Evolutionary conservation across 2,113 vertebrate species (phyloP), one percentile per base, ranked within the genome.

Genomic region (Seriola dumerili): DNA sequence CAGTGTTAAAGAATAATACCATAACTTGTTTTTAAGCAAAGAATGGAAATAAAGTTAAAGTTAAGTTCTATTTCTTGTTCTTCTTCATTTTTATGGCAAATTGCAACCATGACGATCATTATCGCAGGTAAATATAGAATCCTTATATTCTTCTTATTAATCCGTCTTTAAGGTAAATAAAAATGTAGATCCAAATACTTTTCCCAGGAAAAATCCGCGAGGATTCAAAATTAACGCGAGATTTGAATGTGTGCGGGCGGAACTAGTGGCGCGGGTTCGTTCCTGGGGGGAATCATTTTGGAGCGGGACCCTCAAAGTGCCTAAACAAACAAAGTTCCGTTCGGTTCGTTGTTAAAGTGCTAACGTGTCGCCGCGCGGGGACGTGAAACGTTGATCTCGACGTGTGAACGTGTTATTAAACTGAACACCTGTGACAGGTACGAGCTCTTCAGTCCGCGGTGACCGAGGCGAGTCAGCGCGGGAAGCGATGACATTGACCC

Each of bases 231-330:
- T 29, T 29, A 29, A 29, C 25, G 25, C 25, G 25, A 29, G 25
- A 29, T 29, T 29, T 36, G 3, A 36, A 36, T n/a, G n/a, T 6
- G 13, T 34, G 42, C 4, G 17, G 1, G 62, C 66, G 88, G 88
- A 88, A 84, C 85, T 1, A 5, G 64, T 11, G 2, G 40, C 0
- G 11, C 4, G 3, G 12, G 36, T 0, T 5, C 46, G 87, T 92
- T 92, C 91, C 80, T 7, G 6, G 21, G 4, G 59, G 87, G 84
- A 85, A 23, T 16, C 42, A 44, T 81, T 88, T 70, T 4, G 7
- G 32, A 36, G 65, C 6, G 0, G 57, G 36, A 8, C 10, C 65
- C 8, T 21, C 7, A 3, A 10, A 69, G 9, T 36, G 1, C 7
- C 14, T 0, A 12, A 69, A 59, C 63, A 50, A 17, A 1, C 19